These are phyloP conservation scores for Zaprionus camerounensis DNA, from an alignment of 1,140 invertebrate genomes.

Conservation along the genomic window DNA sequence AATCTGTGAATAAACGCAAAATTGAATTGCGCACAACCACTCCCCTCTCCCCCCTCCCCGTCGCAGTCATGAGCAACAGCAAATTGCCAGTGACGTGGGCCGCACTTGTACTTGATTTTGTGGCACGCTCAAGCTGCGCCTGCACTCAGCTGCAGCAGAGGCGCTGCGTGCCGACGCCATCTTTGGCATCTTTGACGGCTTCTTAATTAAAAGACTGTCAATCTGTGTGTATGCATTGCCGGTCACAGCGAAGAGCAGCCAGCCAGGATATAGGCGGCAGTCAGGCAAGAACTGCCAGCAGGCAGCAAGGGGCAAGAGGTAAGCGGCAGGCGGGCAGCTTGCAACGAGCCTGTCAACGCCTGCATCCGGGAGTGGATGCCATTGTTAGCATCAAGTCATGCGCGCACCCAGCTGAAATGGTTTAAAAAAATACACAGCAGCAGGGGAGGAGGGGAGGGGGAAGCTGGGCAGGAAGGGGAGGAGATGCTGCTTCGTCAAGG, in stretches of 20 bases:
- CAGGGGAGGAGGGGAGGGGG: conserved; percentile 9
- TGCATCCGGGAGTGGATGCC: conserved; percentile 55
- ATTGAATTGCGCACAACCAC: conserved; percentile 65
- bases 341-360: conserved; percentile 37
- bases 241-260: conserved; percentile 13
- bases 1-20: conserved; percentile 80
- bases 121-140: not conserved
- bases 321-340: conserved; percentile 7
- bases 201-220: conserved; percentile 83
- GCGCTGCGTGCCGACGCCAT: conserved; percentile 67
- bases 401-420: conserved; percentile 55
- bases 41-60: not conserved
- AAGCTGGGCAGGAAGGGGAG: conserved; percentile 14
- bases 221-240: conserved; percentile 63
- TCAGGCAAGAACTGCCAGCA: not conserved
- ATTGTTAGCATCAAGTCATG: conserved; percentile 79
- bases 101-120: conserved; percentile 47
- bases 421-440: conserved; percentile 31
- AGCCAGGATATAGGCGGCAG: conserved; percentile 28
- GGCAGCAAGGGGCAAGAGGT: not conserved
- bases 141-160: conserved; percentile 6
- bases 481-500: not conserved
- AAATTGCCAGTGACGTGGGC: conserved; percentile 77
- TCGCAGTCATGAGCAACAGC: conserved; percentile 41
- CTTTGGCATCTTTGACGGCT: conserved; percentile 70